Base-by-base conservation (phyloP, 2,797 vertebrate species). In the Phalloptychus januarius region DNA sequence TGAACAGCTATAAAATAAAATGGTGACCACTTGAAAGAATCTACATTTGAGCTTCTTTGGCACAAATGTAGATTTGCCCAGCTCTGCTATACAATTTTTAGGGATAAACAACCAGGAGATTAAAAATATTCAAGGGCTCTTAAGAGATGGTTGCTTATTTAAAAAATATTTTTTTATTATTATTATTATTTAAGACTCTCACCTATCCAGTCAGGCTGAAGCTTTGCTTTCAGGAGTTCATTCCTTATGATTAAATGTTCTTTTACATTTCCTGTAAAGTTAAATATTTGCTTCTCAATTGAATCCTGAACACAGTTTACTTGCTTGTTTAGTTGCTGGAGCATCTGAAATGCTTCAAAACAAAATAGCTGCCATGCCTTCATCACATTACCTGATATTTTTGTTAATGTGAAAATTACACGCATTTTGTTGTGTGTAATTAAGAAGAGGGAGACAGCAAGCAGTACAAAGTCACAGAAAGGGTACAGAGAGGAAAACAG, bases 381-480 rank as follows among this genome's bases (percentile, higher is more conserved):
- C 56, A 40, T 77, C 31, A 45, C 15, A 56, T 54, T 69, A 78
- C 72, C 31, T 20, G 71, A 74, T 23, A 8, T 38, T 28, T 79
- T 50, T n/a, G n/a, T n/a, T n/a, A n/a, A n/a, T n/a, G n/a, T n/a
- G n/a, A n/a, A n/a, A n/a, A n/a, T n/a, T n/a, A n/a, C n/a, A n/a
- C n/a, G n/a, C n/a, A n/a, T n/a, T n/a, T n/a, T n/a, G n/a, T n/a
- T n/a, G n/a, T n/a, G n/a, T n/a, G n/a, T n/a, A n/a, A n/a, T n/a
- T n/a, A n/a, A 7, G 69, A 13, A 72, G 84, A 65, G 81, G 89
- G 79, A 87, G 85, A 84, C 78, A 79, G 76, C 79, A 71, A 79
- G 72, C 71, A 76, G 86, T 69, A 79, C 80, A 83, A 88, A 85
- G 90, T 88, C 85, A 79, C 74, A 79, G 84, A 79, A 80, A 90